Evolutionary conservation across 2,888 invertebrate species (phyloP).

Genomic region (Lottia gigantea): DNA sequence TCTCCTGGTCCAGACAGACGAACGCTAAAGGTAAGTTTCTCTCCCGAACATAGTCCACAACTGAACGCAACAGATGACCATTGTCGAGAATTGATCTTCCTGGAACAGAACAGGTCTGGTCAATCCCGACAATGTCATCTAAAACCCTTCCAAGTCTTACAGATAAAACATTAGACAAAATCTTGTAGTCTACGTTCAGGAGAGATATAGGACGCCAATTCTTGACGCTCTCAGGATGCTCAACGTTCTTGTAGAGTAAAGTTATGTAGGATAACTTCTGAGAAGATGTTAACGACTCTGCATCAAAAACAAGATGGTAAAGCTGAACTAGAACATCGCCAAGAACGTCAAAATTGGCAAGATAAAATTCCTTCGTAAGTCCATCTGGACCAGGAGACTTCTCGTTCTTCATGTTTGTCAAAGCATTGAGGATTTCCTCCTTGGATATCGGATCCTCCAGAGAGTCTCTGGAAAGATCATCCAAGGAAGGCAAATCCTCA

Average conservation of each 20-base stretch:
- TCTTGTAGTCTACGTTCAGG: constrained; percentile 38
- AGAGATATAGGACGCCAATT: constrained; percentile 40
- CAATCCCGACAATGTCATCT: constrained; percentile 23
- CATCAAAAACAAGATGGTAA: constrained; percentile 21
- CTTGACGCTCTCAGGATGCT: constrained; percentile 28
- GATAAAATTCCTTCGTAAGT: constrained; percentile 34
- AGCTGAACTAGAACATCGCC: constrained; percentile 21
- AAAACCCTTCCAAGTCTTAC: constrained; percentile 33
- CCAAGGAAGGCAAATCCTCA: constrained; percentile 12
- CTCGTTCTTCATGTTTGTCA: constrained; percentile 26
- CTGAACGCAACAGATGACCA: constrained; percentile 33
- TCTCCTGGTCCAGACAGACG: constrained; percentile 22
- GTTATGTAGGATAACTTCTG: constrained; percentile 25
- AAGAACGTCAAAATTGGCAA: constrained; percentile 25
- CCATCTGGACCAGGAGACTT: constrained; percentile 39
- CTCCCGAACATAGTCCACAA: constrained; percentile 35
- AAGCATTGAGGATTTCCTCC: constrained; percentile 12
- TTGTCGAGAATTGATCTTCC: constrained; percentile 41
- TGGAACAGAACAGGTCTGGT: constrained; percentile 39
- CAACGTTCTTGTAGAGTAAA: constrained; percentile 36
- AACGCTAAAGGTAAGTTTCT: constrained; percentile 33
- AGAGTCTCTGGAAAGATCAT: not conserved
- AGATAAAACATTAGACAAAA: no score
- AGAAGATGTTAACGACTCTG: constrained; percentile 20
- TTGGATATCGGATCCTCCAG: constrained; percentile 10